Conservation (phyloP, 2,888 invertebrate species). For the Cyclophora albipunctata region DNA sequence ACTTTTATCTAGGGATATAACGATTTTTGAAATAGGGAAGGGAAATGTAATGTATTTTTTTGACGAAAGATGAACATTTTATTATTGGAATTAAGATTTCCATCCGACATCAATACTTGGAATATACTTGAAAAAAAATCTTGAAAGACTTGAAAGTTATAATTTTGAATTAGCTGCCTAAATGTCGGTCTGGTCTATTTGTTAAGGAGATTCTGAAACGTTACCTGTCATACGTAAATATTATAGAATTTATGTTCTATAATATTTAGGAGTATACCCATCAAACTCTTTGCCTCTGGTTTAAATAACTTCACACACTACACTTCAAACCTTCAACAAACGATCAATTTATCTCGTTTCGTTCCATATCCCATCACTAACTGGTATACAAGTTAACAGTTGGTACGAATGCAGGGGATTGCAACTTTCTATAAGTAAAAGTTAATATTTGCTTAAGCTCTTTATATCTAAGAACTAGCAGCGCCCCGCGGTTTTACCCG, state of each 20-base stretch:
- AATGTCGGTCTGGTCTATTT: too few species aligned
- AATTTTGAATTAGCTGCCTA: background rate
- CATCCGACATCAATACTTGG: background rate
- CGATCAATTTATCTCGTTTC: too few species aligned
- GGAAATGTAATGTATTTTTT: conserved; percentile 1
- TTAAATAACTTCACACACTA: too few species aligned
- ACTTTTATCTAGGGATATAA: conserved; percentile 26
- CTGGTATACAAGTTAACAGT: conserved; percentile 17
- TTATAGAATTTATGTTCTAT: too few species aligned
- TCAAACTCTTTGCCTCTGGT: too few species aligned
- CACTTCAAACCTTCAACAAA: too few species aligned
- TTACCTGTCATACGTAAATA: too few species aligned
- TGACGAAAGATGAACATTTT: background rate
- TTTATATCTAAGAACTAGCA: conserved; percentile 27
- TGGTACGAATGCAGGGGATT: conserved; percentile 20
- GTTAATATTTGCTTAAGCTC: conserved; percentile 45
- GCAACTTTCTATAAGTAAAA: conserved; percentile 37
- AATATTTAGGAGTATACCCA: too few species aligned
- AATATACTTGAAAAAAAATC: background rate
- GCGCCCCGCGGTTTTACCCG: too few species aligned
- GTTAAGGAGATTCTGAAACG: too few species aligned
- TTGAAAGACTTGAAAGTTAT: too few species aligned
- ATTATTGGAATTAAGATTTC: background rate
- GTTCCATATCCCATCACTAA: conserved; percentile 10
- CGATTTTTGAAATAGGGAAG: conserved; percentile 20